Evolutionary conservation across 92 coral and sea anemone species (phyloP).

Genomic region (Parazoanthus swiftii): DNA sequence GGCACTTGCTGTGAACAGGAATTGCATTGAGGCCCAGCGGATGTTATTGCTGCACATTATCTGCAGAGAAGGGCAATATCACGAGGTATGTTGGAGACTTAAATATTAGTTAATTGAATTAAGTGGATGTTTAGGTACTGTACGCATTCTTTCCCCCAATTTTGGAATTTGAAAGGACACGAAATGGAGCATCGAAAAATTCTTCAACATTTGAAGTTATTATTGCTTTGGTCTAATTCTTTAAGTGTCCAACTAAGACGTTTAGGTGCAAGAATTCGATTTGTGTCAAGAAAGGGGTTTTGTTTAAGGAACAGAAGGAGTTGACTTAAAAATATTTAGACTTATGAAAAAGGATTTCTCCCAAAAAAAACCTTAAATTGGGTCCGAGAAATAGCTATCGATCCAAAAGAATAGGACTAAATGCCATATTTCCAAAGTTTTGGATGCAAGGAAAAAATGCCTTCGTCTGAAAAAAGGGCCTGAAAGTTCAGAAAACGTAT

Average conservation of each 20-base stretch:
- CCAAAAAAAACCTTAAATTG: background rate
- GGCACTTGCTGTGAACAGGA: conserved; percentile 83
- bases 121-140: background rate
- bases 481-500: too few relatives aligned
- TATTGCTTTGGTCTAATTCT: background rate
- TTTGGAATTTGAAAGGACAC: background rate
- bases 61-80: conserved; percentile 93
- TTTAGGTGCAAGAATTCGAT: background rate
- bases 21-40: conserved; percentile 94
- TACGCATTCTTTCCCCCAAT: background rate
- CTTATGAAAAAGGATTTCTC: background rate
- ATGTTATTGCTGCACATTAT: conserved; percentile 75
- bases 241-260: background rate
- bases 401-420: too few relatives aligned
- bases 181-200: too few relatives aligned
- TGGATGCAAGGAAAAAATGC: too few relatives aligned
- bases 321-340: background rate
- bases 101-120: background rate
- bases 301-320: background rate
- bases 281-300: background rate
- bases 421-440: too few relatives aligned
- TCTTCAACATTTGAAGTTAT: background rate
- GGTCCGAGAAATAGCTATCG: background rate
- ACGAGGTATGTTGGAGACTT: conserved; percentile 57
- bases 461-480: too few relatives aligned